Percentiles rank a stretch among this genome's conserved stretches.
Evolutionary conservation across 2,113 vertebrate species (phyloP).

Genomic region (Halichoeres trimaculatus): DNA sequence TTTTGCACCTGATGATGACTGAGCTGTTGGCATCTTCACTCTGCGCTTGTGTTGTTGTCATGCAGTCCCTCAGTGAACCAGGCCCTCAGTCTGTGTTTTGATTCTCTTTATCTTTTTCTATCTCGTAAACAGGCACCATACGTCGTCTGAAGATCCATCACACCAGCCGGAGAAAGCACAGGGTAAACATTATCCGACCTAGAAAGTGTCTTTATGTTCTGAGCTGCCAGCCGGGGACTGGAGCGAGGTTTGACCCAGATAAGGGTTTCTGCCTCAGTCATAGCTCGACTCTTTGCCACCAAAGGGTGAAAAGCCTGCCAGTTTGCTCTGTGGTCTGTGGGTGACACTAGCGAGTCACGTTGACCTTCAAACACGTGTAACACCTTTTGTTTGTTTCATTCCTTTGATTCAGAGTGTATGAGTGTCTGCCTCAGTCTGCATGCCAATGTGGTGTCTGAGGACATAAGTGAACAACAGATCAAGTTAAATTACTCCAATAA

Average conservation of each 20-base stretch:
- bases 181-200: too few relatives aligned
- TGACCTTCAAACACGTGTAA: neutral
- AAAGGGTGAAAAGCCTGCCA: conserved; percentile 27
- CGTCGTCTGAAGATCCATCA: too few relatives aligned
- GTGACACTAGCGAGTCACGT: conserved; percentile 18
- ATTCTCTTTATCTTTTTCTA: conserved; percentile 20
- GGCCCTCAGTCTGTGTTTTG: neutral
- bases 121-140: neutral
- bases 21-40: too few relatives aligned
- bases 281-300: conserved; percentile 37
- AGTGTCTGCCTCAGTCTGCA: too few relatives aligned
- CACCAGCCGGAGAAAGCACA: too few relatives aligned
- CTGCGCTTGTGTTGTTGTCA: too few relatives aligned
- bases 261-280: conserved; percentile 35
- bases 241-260: conserved; percentile 73
- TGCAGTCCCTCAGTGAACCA: too few relatives aligned
- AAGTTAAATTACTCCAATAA: too few relatives aligned
- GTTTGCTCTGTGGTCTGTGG: conserved; percentile 46
- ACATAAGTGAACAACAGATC: too few relatives aligned
- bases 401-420: neutral
- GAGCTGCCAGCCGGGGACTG: conserved; percentile 26
- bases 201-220: neutral
- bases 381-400: neutral
- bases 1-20: too few relatives aligned
- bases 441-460: too few relatives aligned